Conservation (phyloP, 1,140 invertebrate species). For the Drosophila pectinifera region DNA sequence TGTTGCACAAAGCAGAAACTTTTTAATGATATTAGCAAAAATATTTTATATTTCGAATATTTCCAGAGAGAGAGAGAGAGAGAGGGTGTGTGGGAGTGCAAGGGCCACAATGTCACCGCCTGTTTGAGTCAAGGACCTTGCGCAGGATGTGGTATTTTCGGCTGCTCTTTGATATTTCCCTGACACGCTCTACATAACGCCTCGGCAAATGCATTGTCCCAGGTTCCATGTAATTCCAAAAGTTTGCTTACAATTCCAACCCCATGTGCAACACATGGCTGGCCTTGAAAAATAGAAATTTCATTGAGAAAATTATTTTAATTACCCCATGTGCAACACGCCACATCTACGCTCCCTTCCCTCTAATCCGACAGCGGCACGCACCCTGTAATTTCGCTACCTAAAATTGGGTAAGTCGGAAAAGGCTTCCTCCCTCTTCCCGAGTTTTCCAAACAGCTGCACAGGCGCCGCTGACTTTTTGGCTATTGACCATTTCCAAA, state of each 20-base stretch:
- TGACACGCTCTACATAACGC: slow-evolving; percentile 60
- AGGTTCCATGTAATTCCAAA: slow-evolving; percentile 9
- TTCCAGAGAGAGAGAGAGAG: not conserved
- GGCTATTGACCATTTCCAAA: slow-evolving; percentile 47
- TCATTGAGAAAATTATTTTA: slow-evolving; percentile 76
- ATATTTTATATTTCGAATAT: slow-evolving; percentile 60
- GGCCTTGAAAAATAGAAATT: slow-evolving; percentile 74
- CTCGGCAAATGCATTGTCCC: slow-evolving; percentile 34
- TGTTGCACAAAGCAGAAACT: slow-evolving; percentile 70
- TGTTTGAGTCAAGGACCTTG: slow-evolving; percentile 60
- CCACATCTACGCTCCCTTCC: slow-evolving; percentile 10
- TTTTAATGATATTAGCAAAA: slow-evolving; percentile 78
- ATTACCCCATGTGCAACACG: slow-evolving; percentile 63
- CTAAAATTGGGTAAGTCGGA: slow-evolving; percentile 41
- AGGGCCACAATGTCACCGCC: slow-evolving; percentile 42
- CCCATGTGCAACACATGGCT: slow-evolving; percentile 71
- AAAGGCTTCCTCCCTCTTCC: slow-evolving; percentile 18
- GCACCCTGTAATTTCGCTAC: slow-evolving; percentile 68
- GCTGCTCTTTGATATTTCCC: slow-evolving; percentile 49
- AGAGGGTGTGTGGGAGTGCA: not conserved
- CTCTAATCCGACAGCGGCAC: slow-evolving; percentile 56
- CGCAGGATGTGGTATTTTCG: slow-evolving; percentile 62
- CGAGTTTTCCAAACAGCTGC: slow-evolving; percentile 68
- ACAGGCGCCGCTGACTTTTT: slow-evolving; percentile 64
- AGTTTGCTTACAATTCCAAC: slow-evolving; percentile 50